Evolutionary conservation across 2,797 vertebrate genomes (phyloP).

Genomic region (Pitangus sulphuratus): DNA sequence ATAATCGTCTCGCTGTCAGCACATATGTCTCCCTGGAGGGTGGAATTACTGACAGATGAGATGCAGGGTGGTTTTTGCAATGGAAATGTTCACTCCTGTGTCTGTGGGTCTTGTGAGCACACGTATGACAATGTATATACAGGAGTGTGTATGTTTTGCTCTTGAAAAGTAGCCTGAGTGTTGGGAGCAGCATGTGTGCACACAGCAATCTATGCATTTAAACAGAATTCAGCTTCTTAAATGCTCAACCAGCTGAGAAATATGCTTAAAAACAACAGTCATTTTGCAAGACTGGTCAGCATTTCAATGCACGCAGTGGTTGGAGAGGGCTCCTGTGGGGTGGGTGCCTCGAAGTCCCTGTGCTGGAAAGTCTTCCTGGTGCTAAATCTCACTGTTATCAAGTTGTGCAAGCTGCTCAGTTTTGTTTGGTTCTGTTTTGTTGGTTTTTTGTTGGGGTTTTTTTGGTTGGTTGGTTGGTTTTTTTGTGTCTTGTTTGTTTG

Average conservation of each 20-base stretch:
- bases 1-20: neutral
- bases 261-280: neutral
- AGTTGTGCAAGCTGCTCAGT: neutral
- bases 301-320: neutral
- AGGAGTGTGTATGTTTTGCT: neutral
- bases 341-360: rapidly evolving
- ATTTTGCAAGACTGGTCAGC: neutral
- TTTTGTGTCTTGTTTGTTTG: too few species aligned
- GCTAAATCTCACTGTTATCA: neutral
- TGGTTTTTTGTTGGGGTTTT: too few species aligned
- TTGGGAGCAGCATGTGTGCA: neutral
- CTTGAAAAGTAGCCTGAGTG: neutral
- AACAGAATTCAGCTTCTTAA: neutral
- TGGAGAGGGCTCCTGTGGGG: neutral
- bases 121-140: rapidly evolving
- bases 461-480: too few species aligned
- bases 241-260: neutral
- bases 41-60: slow-evolving; percentile 27
- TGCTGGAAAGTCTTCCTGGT: neutral
- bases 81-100: neutral
- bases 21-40: neutral
- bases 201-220: neutral
- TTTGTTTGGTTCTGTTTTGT: neutral
- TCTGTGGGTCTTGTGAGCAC: neutral
- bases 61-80: neutral